A percentile compares a stretch with the other conserved stretches of the same genome.
Conservation (phyloP, 2,888 invertebrate species). For the Oscheius sp. region DNA sequence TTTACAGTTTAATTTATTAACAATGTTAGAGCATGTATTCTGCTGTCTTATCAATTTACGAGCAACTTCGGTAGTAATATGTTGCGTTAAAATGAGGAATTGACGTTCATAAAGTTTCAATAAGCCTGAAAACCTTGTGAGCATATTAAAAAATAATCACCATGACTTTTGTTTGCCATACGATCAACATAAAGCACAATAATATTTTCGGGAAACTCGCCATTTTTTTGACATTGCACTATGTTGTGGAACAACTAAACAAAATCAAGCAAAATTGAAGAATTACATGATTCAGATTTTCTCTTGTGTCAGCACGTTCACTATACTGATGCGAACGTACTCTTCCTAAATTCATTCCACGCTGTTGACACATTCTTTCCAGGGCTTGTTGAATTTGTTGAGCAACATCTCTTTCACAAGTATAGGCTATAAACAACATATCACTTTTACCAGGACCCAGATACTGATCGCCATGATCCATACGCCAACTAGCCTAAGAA, state of each 20-base stretch:
- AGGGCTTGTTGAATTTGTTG: not conserved
- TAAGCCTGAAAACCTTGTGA: not conserved
- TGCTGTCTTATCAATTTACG: not conserved
- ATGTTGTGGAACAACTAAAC: not conserved
- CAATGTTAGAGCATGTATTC: slow-evolving; percentile 10
- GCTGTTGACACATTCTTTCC: not conserved
- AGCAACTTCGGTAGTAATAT: slow-evolving; percentile 33
- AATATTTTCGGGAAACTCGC: not conserved
- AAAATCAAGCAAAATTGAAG: not conserved
- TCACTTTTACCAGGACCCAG: not conserved
- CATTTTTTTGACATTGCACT: not conserved
- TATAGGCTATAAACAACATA: slow-evolving; percentile 2
- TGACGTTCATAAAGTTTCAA: slow-evolving; percentile 41
- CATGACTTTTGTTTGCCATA: slow-evolving; percentile 16
- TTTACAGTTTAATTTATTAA: slow-evolving; percentile 42
- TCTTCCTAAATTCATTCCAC: slow-evolving; percentile 2
- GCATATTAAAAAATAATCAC: not conserved
- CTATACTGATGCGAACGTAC: not conserved
- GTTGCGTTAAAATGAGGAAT: slow-evolving; percentile 31
- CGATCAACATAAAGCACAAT: slow-evolving; percentile 8
- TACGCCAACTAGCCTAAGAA: slow-evolving; percentile 4
- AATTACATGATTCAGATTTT: slow-evolving; percentile 4
- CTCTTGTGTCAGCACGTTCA: not conserved
- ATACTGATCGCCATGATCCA: not conserved
- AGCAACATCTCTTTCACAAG: not conserved